These are phyloP conservation scores for Psophia crepitans DNA, from an alignment of 2,113 vertebrate genomes.

Conservation along the genomic window DNA sequence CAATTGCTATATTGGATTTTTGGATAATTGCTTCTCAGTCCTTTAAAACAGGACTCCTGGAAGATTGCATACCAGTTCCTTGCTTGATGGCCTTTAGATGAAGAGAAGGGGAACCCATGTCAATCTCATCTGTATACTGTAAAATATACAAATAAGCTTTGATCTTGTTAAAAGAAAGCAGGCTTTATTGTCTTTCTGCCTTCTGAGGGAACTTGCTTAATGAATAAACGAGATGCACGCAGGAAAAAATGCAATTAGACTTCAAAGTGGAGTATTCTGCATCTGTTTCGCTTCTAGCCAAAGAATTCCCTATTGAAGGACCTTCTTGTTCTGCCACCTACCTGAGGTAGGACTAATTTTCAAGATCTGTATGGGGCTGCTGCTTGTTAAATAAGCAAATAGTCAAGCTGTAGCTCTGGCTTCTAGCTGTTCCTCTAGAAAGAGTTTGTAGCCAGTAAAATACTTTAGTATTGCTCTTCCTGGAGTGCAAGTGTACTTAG, in stretches of 20 bases:
- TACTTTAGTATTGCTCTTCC: background rate
- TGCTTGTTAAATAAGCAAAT: slow-evolving; percentile 10
- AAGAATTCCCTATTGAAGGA: slow-evolving; percentile 47
- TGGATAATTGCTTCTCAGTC: background rate
- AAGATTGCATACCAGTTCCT: background rate
- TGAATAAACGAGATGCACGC: background rate
- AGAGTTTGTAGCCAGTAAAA: slow-evolving; percentile 19
- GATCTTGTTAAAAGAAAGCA: background rate
- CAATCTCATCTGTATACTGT: background rate
- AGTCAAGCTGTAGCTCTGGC: slow-evolving; percentile 25
- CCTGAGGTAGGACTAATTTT: slow-evolving; percentile 37
- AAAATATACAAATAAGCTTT: background rate
- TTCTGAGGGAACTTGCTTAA: background rate
- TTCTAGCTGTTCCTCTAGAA: slow-evolving; percentile 41
- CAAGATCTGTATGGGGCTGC: background rate
- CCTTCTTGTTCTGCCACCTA: slow-evolving; percentile 32
- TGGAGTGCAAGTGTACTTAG: background rate
- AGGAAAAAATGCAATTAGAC: background rate
- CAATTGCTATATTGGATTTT: background rate
- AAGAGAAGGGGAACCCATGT: background rate
- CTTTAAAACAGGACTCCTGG: background rate
- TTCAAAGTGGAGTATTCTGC: slow-evolving; percentile 20
- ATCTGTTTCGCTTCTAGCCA: slow-evolving; percentile 54
- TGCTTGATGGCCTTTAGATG: background rate
- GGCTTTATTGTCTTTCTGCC: background rate